These are phyloP conservation scores for Ctenopoma kingsleyae DNA, from an alignment of 2,797 vertebrate species.

Conservation along the genomic window DNA sequence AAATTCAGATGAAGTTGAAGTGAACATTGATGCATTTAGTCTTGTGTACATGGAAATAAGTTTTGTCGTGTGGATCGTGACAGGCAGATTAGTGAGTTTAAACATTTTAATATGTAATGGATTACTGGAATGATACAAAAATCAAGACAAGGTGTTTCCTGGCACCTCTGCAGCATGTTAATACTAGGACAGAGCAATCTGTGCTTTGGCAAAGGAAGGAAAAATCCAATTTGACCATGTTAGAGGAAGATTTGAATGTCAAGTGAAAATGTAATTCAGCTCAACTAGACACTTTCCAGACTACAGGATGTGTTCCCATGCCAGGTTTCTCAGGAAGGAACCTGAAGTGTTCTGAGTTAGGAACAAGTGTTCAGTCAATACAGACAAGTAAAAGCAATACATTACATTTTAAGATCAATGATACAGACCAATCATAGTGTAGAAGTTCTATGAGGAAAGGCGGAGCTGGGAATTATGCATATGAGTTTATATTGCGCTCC, in stretches of 20 bases:
- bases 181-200: conserved; percentile 33
- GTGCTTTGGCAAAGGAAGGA: conserved; percentile 30
- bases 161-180: conserved; percentile 37
- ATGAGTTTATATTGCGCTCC: too few species aligned
- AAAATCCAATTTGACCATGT: conserved; percentile 31
- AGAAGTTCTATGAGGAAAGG: neutral
- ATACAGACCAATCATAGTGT: conserved; percentile 7
- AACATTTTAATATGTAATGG: conserved; percentile 18
- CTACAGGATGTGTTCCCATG: conserved; percentile 9
- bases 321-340: conserved; percentile 39
- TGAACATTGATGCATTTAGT: conserved; percentile 14
- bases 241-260: conserved; percentile 43
- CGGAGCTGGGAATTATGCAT: too few species aligned
- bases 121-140: conserved; percentile 28
- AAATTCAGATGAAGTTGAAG: conserved; percentile 14
- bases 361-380: conserved; percentile 26
- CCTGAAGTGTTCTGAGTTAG: conserved; percentile 25
- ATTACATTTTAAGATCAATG: conserved; percentile 2
- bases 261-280: conserved; percentile 41
- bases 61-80: conserved; percentile 33
- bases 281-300: conserved; percentile 53
- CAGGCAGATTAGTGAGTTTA: conserved; percentile 17
- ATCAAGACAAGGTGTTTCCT: conserved; percentile 46
- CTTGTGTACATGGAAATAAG: conserved; percentile 37
- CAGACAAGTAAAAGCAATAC: conserved; percentile 16